Evolutionary conservation across 2,113 vertebrate species (phyloP).

Genomic region (Haemorhous mexicanus): DNA sequence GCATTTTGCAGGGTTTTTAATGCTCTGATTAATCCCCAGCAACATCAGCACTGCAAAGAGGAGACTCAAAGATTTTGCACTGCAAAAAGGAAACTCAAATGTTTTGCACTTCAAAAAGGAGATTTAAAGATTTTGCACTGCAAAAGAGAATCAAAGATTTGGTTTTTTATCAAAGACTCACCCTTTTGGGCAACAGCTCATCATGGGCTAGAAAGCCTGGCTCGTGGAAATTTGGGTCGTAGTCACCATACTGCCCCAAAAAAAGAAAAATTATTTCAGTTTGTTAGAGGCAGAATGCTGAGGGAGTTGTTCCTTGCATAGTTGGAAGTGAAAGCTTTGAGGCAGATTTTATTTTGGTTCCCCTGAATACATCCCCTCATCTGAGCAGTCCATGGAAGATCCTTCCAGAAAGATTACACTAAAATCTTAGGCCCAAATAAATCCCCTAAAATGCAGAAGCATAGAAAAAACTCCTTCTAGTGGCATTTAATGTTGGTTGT

Average conservation of each 20-base stretch:
- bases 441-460: neutral
- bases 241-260: constrained; percentile 83
- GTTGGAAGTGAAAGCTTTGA: neutral
- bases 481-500: neutral
- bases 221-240: constrained; percentile 87
- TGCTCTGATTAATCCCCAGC: neutral
- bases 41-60: neutral
- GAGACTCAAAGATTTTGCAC: neutral
- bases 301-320: neutral
- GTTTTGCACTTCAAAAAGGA: neutral
- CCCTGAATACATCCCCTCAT: neutral
- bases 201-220: constrained; percentile 88
- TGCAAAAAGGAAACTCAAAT: neutral
- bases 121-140: too few species aligned
- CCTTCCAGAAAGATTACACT: neutral
- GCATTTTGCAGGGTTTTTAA: neutral
- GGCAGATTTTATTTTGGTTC: neutral
- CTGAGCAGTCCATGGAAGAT: neutral
- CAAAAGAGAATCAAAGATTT: neutral
- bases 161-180: constrained; percentile 53
- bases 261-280: neutral
- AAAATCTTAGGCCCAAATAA: neutral
- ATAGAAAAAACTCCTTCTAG: neutral
- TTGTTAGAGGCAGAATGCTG: neutral
- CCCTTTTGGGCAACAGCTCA: constrained; percentile 87